Base-by-base conservation (phyloP, 1,140 invertebrate species). In the Monochamus saltuarius region DNA sequence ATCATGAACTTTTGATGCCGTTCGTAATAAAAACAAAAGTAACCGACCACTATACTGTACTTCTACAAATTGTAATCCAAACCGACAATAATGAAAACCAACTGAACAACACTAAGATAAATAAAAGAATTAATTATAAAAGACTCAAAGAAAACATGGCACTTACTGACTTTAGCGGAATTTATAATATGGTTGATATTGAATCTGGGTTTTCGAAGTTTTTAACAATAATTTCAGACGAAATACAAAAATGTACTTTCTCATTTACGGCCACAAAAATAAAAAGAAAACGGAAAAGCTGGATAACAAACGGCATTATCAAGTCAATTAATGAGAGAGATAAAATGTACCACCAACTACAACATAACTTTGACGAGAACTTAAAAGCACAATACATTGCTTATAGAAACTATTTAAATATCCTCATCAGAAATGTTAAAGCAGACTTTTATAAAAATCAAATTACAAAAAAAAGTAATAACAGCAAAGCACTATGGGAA, bases 291-390 rank as follows among this genome's bases (percentile, higher is more conserved):
- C 51, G 51, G 17, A 39, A 19, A 54, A 42, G 4, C 37, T 54
- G 51, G 51, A 54, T 54, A 13, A 54, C 35, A 35, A 54, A 54
- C 17, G 51, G 51, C 17, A n/a, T 54, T 16, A 54, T 54, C 8
- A 54, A 54, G 39, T 54, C 51, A 11, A 42, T 54, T 8, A 39
- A 40, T 17, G 17, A 8, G 39, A 16, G 39, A 40, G n/a, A 38
- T 16, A 42, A 54, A 16, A 40, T 54, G 19, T 54, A 54, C 13
- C 16, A 40, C 1, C 35, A 39, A 17, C 36, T 42, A n/a, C 36
- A 29, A 6, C 22, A 29, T 29, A 6, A 2, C 22, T 29, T 29
- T 6, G 22, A 29, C 6, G 2, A 29, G 22, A 29, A 29, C 6
- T 29, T 29, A 29, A 29, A 29, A 29, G 6, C 22, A 29, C 22